These are phyloP conservation scores for Phalacrocorax brasilianus DNA, from an alignment of 2,113 vertebrate genomes.

Conservation along the genomic window DNA sequence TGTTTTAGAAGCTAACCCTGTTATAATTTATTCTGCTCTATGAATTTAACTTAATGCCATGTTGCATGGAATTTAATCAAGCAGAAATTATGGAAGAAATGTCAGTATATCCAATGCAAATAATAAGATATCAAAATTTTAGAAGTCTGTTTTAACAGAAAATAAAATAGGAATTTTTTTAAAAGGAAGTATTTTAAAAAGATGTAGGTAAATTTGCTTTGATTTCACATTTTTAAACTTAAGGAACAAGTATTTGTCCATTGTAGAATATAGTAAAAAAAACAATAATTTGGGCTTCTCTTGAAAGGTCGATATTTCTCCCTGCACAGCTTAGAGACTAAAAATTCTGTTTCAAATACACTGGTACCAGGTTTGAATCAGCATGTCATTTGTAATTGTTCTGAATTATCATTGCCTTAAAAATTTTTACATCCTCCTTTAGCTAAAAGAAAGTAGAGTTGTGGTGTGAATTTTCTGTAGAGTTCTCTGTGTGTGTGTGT, in stretches of 20 bases:
- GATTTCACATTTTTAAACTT: not conserved
- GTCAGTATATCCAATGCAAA: slow-evolving; percentile 21
- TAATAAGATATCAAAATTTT: slow-evolving; percentile 9
- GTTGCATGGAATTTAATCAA: slow-evolving; percentile 63
- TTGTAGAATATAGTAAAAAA: not conserved
- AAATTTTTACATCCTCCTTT: not conserved
- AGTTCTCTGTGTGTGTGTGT: not conserved
- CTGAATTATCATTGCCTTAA: not conserved
- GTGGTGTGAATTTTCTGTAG: not conserved
- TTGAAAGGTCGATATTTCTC: not conserved
- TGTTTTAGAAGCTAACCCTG: slow-evolving; percentile 68
- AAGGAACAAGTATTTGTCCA: not conserved
- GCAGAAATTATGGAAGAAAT: slow-evolving; percentile 55
- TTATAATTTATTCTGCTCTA: slow-evolving; percentile 70
- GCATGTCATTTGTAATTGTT: not conserved
- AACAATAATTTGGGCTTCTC: not conserved
- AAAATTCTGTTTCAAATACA: not conserved
- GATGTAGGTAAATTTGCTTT: not conserved
- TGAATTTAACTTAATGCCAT: slow-evolving; percentile 68
- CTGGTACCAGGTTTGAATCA: not conserved
- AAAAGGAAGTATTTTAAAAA: not conserved
- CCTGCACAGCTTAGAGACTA: not conserved
- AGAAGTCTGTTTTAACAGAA: not conserved
- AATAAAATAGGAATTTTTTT: not conserved
- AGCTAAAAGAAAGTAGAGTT: not conserved